Evolutionary conservation across 2,888 invertebrate species (phyloP).

Genomic region (Arrhopalites spinosus): DNA sequence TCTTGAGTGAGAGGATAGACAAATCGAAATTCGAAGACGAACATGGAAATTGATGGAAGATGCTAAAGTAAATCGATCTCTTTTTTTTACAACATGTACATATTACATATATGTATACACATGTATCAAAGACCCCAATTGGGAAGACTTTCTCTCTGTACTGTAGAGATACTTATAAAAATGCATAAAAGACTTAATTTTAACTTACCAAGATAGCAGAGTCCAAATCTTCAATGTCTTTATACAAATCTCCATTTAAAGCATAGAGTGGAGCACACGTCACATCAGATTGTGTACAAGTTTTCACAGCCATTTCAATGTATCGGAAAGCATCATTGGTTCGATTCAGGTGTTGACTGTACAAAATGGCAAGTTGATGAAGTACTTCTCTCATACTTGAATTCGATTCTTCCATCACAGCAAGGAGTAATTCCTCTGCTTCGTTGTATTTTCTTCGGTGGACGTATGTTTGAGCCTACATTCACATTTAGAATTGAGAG

Average conservation of each 20-base stretch:
- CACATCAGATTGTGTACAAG: slow-evolving; percentile 51
- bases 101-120: no score
- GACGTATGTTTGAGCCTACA: slow-evolving; percentile 54
- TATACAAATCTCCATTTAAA: slow-evolving; percentile 55
- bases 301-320: slow-evolving; percentile 52
- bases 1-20: no score
- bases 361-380: slow-evolving; percentile 55
- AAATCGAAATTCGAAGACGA: no score
- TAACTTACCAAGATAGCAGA: slow-evolving; percentile 53
- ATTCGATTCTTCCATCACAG: slow-evolving; percentile 53
- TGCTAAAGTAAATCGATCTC: no score
- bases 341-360: slow-evolving; percentile 55
- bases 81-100: no score
- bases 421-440: slow-evolving; percentile 53
- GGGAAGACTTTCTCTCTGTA: no score
- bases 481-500: neutral
- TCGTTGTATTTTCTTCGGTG: slow-evolving; percentile 54
- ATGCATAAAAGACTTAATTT: no score
- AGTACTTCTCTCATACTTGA: slow-evolving; percentile 54
- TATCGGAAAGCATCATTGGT: slow-evolving; percentile 55
- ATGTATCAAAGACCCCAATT: no score
- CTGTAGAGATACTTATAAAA: no score
- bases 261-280: slow-evolving; percentile 55
- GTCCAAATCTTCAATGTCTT: slow-evolving; percentile 55
- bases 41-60: no score